These are phyloP conservation scores for Lepilemur septentrionalis DNA, from an alignment of 2,797 vertebrate genomes.

Conservation along the genomic window DNA sequence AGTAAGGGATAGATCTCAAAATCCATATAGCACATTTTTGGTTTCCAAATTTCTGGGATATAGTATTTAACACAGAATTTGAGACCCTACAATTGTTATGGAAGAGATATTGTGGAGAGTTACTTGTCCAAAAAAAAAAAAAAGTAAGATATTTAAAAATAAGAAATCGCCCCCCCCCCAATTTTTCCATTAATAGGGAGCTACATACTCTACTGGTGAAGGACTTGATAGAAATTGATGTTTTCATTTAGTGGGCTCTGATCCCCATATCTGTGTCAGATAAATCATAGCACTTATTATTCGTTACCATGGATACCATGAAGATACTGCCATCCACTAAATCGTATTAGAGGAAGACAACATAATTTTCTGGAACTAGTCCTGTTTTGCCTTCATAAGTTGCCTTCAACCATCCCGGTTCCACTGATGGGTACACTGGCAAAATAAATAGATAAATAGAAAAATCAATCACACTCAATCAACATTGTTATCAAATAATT, in stretches of 20 bases:
- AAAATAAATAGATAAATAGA: conserved; percentile 10
- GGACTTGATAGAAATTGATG: conserved; percentile 79
- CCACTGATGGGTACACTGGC: conserved; percentile 94
- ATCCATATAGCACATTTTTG: conserved; percentile 39
- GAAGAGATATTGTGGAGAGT: conserved; percentile 5
- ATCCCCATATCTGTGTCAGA: conserved; percentile 87
- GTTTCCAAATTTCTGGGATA: conserved; percentile 28
- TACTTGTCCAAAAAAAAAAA: not conserved
- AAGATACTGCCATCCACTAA: conserved; percentile 87
- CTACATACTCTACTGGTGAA: conserved; percentile 77
- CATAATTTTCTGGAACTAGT: conserved; percentile 96
- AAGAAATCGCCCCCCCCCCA: conserved; percentile 63
- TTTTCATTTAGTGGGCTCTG: conserved; percentile 76
- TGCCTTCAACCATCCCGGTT: conserved; percentile 97
- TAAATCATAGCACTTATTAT: conserved; percentile 85
- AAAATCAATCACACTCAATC: not conserved
- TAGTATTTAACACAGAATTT: conserved; percentile 17
- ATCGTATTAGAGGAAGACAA: conserved; percentile 91
- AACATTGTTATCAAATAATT: not conserved
- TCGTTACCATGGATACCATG: conserved; percentile 96
- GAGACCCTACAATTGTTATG: conserved; percentile 17
- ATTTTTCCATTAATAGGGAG: conserved; percentile 59
- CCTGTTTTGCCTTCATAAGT: conserved; percentile 95
- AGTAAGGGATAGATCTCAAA: conserved; percentile 60
- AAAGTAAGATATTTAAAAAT: conserved; percentile 67